A percentile compares a stretch with the other conserved stretches of the same genome.
Conservation (phyloP, 2,888 invertebrate species). For the Hecatera dysodea region DNA sequence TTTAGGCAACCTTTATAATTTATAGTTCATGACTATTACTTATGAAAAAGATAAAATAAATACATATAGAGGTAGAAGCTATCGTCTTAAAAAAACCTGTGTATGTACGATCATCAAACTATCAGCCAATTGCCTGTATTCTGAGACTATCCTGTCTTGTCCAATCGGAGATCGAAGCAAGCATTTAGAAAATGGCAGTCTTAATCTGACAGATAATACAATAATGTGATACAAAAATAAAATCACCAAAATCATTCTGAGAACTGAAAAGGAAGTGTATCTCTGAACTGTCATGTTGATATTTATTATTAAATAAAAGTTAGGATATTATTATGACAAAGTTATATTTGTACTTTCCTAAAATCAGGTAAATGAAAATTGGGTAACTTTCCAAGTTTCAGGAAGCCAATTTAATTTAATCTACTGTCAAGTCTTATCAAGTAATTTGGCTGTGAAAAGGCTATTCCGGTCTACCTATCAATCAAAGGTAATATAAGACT, state of each 20-base stretch:
- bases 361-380: background rate
- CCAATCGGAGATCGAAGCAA: background rate
- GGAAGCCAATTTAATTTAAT: background rate
- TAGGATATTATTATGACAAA: no score
- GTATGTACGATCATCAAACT: background rate
- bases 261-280: background rate
- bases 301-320: background rate
- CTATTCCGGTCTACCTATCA: background rate
- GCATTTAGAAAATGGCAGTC: background rate
- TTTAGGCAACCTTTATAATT: no score
- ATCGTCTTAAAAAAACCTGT: background rate
- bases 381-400: no score
- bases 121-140: background rate
- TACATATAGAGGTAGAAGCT: no score
- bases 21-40: no score
- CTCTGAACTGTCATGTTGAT: background rate
- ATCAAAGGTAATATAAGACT: background rate
- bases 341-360: background rate
- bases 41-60: no score
- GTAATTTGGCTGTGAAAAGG: background rate
- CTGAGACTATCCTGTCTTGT: background rate
- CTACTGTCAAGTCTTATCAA: background rate
- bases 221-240: slow-evolving; percentile 10
- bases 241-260: background rate
- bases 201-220: background rate